These are phyloP conservation scores for Neelides folsomi DNA, from an alignment of 2,888 invertebrate species.

Conservation along the genomic window DNA sequence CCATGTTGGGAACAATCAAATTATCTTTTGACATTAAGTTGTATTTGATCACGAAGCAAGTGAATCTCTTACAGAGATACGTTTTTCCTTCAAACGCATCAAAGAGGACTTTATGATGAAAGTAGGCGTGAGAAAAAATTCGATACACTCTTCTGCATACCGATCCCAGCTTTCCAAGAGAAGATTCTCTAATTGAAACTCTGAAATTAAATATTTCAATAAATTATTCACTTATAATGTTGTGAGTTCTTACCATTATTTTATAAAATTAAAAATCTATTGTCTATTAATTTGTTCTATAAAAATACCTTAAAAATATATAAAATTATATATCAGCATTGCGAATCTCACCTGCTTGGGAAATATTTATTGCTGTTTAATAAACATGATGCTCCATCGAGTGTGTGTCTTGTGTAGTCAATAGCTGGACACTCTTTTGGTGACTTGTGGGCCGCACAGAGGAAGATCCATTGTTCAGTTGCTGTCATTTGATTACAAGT, in stretches of 20 bases:
- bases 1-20: conserved; percentile 91
- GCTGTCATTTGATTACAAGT: conserved; percentile 99
- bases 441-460: conserved; percentile 99
- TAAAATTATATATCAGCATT: no score
- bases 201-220: conserved; percentile 44
- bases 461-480: conserved; percentile 99
- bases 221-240: conserved; percentile 1
- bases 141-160: conserved; percentile 97
- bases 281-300: background rate
- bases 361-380: conserved; percentile 99
- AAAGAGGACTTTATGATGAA: conserved; percentile 91
- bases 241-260: no score
- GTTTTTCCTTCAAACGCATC: conserved; percentile 87
- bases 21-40: conserved; percentile 97
- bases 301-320: background rate
- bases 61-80: conserved; percentile 84
- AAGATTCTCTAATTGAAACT: conserved; percentile 97
- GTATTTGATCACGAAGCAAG: conserved; percentile 95
- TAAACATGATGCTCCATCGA: conserved; percentile 96
- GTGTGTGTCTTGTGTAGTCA: conserved; percentile 94
- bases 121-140: conserved; percentile 99
- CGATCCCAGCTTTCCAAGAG: conserved; percentile 94
- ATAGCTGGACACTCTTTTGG: conserved; percentile 99
- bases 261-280: conserved; percentile 12
- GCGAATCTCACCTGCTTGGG: conserved; percentile 90